These are phyloP conservation scores for Pemphigus obesinymphae DNA, from an alignment of 1,140 invertebrate species.

Conservation along the genomic window DNA sequence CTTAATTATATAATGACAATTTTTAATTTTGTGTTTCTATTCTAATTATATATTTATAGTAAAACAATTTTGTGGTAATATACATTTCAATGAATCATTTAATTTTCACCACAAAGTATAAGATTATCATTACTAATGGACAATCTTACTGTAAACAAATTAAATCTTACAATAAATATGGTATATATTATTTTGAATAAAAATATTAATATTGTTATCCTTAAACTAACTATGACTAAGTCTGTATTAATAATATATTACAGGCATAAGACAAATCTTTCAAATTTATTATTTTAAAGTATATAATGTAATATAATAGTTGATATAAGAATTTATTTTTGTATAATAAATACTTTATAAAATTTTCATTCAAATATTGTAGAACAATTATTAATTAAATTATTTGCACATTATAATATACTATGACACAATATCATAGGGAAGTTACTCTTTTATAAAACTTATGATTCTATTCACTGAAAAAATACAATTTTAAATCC, in stretches of 20 bases:
- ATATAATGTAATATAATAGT: background rate
- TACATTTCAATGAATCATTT: background rate
- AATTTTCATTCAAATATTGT: background rate
- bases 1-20: background rate
- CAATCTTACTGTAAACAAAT: background rate
- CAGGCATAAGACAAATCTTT: background rate
- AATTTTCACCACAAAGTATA: background rate
- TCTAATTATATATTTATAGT: background rate
- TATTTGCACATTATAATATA: background rate
- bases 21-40: background rate
- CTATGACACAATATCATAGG: background rate
- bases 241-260: background rate
- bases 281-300: background rate
- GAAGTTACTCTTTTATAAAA: background rate
- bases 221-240: background rate
- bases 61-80: background rate
- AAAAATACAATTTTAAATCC: background rate
- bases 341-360: background rate
- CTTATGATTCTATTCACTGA: background rate
- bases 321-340: background rate
- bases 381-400: background rate
- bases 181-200: background rate
- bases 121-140: background rate
- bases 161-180: background rate
- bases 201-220: background rate